A percentile compares a stretch with the other conserved stretches of the same genome.
Evolutionary conservation across 1,140 invertebrate genomes (phyloP).

Genomic region (Homalodisca vitripennis): DNA sequence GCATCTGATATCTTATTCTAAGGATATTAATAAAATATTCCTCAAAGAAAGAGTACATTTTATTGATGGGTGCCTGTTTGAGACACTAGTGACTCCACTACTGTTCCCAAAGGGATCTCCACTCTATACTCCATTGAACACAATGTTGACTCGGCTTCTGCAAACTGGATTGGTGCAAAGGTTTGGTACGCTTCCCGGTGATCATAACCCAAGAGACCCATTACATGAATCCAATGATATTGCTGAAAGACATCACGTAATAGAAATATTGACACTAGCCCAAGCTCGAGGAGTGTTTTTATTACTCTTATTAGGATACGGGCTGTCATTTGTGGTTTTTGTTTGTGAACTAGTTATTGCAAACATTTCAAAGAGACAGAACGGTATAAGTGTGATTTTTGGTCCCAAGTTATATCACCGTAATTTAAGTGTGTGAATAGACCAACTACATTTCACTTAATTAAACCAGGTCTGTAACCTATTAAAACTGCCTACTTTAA

Average conservation of each 20-base stretch:
- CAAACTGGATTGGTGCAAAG: slow-evolving; percentile 36
- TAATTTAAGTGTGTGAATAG: too few relatives aligned
- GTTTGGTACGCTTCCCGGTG: slow-evolving; percentile 1
- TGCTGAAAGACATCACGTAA: too few relatives aligned
- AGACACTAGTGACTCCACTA: slow-evolving; percentile 37
- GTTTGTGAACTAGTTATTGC: background rate
- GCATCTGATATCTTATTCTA: slow-evolving; percentile 36
- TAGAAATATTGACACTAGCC: background rate
- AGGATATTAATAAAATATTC: slow-evolving; percentile 30
- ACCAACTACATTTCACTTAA: too few relatives aligned
- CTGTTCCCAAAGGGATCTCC: slow-evolving; percentile 35
- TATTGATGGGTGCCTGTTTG: slow-evolving; percentile 37
- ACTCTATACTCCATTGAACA: slow-evolving; percentile 32
- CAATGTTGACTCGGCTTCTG: slow-evolving; percentile 32
- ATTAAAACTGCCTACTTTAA: too few relatives aligned
- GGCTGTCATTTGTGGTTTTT: background rate
- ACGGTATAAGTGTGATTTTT: background rate
- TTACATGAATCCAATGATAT: background rate
- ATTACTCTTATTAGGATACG: slow-evolving; percentile 14
- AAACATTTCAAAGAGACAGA: background rate
- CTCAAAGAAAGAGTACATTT: slow-evolving; percentile 37
- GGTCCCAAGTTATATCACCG: slow-evolving; percentile 20
- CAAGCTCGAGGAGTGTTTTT: slow-evolving; percentile 6
- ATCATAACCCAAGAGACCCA: background rate
- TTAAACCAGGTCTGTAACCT: too few relatives aligned